phyloP scores from a whole-genome alignment of 2,797 vertebrate species.

The Acropternis orthonyx region DNA sequence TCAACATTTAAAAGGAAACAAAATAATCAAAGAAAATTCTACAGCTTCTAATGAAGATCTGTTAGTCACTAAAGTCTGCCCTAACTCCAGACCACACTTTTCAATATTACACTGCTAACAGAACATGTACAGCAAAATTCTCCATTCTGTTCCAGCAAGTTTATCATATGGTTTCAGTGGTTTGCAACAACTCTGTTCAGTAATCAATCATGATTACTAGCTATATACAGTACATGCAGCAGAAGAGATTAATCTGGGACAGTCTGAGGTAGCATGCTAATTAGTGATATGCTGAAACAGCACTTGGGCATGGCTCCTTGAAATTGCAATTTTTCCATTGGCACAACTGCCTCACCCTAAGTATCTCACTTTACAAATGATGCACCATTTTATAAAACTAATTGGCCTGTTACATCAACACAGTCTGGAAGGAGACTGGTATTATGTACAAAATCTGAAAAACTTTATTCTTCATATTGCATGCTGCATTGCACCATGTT shows the following conservation, averaged over 20 bases:
- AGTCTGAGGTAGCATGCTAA: constrained; percentile 61
- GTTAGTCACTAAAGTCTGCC: constrained; percentile 6
- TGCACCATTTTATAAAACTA: constrained; percentile 6
- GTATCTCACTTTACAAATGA: constrained; percentile 8
- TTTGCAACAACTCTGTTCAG: constrained; percentile 32
- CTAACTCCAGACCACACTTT: not conserved
- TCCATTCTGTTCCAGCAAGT: constrained; percentile 12
- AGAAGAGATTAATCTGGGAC: constrained; percentile 72
- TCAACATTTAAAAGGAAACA: not conserved
- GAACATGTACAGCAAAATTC: not conserved
- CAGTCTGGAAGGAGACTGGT: not conserved
- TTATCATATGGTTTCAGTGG: constrained; percentile 14
- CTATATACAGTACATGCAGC: constrained; percentile 55
- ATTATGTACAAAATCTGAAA: not conserved
- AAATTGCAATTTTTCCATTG: constrained; percentile 40
- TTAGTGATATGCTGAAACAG: constrained; percentile 73
- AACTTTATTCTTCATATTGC: not conserved
- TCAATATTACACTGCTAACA: not conserved
- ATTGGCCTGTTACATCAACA: not conserved
- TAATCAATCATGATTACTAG: constrained; percentile 73
- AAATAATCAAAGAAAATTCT: not conserved
- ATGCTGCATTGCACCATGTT: not conserved
- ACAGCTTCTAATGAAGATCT: not conserved
- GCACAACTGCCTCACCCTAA: not conserved
- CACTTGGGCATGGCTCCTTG: constrained; percentile 19